Evolutionary conservation across 2,888 invertebrate genomes (phyloP), one percentile per base, ranked within the genome.

Genomic region (Pachymerium ferrugineum): DNA sequence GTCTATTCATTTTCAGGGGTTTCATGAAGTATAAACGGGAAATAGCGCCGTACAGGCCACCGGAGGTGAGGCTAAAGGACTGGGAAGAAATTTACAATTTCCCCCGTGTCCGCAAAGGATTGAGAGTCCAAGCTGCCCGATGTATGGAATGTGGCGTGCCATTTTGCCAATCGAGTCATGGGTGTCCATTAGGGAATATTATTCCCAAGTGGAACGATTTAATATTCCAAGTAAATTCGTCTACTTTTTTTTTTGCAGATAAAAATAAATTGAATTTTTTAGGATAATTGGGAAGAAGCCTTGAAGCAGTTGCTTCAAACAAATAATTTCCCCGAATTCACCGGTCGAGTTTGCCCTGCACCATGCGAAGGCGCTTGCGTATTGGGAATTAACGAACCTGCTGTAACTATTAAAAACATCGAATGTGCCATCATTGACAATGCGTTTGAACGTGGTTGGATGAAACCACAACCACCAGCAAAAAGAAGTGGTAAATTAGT

Each of bases 91-190:
- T 99, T 77, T 97, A 95, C 85, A 92, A 94, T 82, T 90, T 89
- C 80, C 86, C 86, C 16, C 90, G 90, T 78, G 94, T 98, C 8
- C 89, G 94, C 6, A 81, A 83, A 70, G 94, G 93, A n/a, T 86
- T 99, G 62, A 87, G 90, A 71, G 88, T 90, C 10, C 97, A 97
- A 78, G 95, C 97, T 1, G 95, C 97, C 19, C 28, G 86, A 74
- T 99, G 98, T 81, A 98, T 98, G 98, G 98, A 98, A 81, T 98
- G 98, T 83, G 98, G 98, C 28, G 96, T 99, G n/a, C 96, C 96
- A 8, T 96, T 97, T 86, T 99, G 99, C 81, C 94, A 95, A 82
- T 93, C 93, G 38, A 87, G 88, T 42, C 93, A 97, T 82, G 98
- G 98, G 70, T 99, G 98, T 81, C 98, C 98, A 0, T 87, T 99